Percentiles rank a stretch among this genome's conserved stretches.
Conservation (phyloP, 2,888 invertebrate genomes). For the Terebella lapidaria region DNA sequence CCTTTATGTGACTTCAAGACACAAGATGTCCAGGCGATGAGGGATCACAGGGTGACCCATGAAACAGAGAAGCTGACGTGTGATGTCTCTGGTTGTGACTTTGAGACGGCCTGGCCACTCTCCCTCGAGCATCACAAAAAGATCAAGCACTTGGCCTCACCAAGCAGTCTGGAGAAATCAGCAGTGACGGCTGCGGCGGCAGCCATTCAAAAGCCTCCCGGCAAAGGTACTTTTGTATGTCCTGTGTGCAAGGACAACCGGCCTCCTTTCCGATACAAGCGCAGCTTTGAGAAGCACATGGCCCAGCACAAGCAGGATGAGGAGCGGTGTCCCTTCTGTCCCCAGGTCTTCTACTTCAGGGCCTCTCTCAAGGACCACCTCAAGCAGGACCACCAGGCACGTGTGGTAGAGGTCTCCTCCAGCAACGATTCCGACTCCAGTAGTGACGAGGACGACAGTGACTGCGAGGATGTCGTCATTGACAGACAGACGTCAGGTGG, state of each 20-base stretch:
- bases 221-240: slow-evolving; percentile 9
- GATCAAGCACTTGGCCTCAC: not conserved
- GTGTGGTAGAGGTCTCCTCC: slow-evolving; percentile 3
- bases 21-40: not conserved
- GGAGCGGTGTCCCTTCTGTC: slow-evolving; percentile 10
- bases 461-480: too few relatives aligned
- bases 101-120: not conserved
- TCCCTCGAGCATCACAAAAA: not conserved
- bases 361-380: slow-evolving; percentile 1
- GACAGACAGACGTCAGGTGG: too few relatives aligned
- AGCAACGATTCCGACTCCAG: not conserved
- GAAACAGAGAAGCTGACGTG: not conserved
- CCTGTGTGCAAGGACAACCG: slow-evolving; percentile 15
- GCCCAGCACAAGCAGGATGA: slow-evolving; percentile 12
- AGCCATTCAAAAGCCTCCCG: not conserved
- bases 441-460: not conserved
- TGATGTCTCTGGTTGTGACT: not conserved
- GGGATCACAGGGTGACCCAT: not conserved
- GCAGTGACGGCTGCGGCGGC: not conserved
- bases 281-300: slow-evolving; percentile 21
- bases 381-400: slow-evolving; percentile 6
- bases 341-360: slow-evolving; percentile 2
- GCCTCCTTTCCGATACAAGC: slow-evolving; percentile 16
- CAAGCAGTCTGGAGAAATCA: not conserved
- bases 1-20: not conserved